These are phyloP conservation scores for Drosophila tripunctata DNA, from an alignment of 2,888 invertebrate genomes.

Conservation along the genomic window DNA sequence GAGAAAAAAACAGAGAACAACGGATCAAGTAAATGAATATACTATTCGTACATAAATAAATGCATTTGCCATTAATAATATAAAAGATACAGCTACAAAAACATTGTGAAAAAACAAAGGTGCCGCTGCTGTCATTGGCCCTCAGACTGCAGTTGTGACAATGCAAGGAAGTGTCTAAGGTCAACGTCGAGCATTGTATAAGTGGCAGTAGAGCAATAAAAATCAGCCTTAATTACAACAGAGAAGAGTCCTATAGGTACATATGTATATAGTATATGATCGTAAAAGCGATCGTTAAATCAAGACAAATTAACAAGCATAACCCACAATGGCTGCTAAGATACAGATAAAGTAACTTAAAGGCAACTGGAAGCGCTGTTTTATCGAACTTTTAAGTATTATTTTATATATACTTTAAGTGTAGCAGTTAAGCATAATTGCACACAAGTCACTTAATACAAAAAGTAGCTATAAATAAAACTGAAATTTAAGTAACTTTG, in stretches of 20 bases:
- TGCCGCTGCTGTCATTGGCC: slow-evolving; percentile 49
- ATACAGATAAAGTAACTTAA: not conserved
- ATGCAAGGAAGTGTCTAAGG: slow-evolving; percentile 75
- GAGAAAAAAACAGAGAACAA: slow-evolving; percentile 5
- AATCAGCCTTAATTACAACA: slow-evolving; percentile 44
- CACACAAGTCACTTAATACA: no score
- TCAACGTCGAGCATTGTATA: slow-evolving; percentile 29
- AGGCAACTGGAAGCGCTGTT: not conserved
- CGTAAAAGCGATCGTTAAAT: slow-evolving; percentile 45
- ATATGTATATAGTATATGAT: slow-evolving; percentile 12
- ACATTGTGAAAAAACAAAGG: slow-evolving; percentile 54
- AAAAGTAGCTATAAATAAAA: no score
- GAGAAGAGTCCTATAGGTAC: slow-evolving; percentile 30
- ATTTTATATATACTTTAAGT: no score
- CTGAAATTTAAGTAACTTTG: not conserved
- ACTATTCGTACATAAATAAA: slow-evolving; percentile 44
- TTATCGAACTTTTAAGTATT: no score
- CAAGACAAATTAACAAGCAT: slow-evolving; percentile 1
- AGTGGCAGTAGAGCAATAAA: slow-evolving; percentile 26
- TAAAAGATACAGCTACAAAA: no score
- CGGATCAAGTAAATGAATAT: slow-evolving; percentile 6
- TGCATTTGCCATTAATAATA: slow-evolving; percentile 1
- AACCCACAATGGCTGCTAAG: not conserved
- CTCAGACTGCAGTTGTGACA: slow-evolving; percentile 42
- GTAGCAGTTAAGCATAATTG: no score